Percentiles rank a stretch among this genome's conserved stretches.
Evolutionary conservation across 2,797 vertebrate species (phyloP).

Genomic region (Phyllotis vaccarum): DNA sequence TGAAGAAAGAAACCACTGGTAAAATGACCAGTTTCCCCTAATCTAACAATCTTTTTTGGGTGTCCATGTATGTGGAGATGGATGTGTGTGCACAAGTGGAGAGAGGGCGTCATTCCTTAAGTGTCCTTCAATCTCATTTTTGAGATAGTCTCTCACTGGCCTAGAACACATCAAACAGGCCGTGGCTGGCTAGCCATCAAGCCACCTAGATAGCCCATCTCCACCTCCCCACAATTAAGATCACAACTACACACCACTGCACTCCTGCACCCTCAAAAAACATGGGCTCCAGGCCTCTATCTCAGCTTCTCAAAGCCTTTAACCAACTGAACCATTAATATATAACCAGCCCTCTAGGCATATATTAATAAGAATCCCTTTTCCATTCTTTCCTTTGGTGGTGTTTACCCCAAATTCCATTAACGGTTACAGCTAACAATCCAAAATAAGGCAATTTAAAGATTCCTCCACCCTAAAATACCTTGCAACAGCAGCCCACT

Average conservation of each 20-base stretch:
- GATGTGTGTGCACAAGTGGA: not conserved
- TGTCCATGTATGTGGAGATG: not conserved
- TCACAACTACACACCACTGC: not conserved
- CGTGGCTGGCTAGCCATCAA: not conserved
- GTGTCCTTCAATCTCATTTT: not conserved
- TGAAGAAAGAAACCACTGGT: conserved; percentile 39
- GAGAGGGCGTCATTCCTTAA: not conserved
- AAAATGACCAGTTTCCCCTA: conserved; percentile 4
- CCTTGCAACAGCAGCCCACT: not conserved
- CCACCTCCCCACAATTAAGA: not conserved
- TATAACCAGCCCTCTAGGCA: not conserved
- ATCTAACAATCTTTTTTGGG: not conserved
- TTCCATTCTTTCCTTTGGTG: not conserved
- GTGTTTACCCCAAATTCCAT: not conserved
- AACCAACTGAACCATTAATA: not conserved
- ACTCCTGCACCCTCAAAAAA: not conserved
- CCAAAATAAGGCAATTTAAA: conserved; percentile 21
- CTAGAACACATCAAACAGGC: not conserved
- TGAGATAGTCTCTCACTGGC: not conserved
- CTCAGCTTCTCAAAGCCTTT: not conserved
- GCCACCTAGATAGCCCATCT: not conserved
- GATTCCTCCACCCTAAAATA: not conserved
- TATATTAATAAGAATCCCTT: not conserved
- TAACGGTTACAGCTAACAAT: not conserved
- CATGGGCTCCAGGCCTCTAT: not conserved